Evolutionary conservation across 2,113 vertebrate species (phyloP).

Genomic region (Heterotilapia buettikoferi): DNA sequence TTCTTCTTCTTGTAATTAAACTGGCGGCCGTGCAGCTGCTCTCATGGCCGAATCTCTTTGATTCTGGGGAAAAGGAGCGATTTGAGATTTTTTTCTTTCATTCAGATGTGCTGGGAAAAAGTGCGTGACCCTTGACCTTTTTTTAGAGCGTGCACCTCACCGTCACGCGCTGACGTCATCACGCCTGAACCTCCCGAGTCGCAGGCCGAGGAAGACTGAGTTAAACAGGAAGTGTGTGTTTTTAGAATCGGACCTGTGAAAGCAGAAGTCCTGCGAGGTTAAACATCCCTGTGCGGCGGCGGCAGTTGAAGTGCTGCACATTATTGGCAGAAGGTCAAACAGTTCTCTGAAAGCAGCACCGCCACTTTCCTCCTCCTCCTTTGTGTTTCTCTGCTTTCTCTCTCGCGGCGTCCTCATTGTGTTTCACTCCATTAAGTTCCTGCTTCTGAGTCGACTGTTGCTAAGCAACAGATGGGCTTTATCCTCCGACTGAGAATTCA

Average conservation of each 20-base stretch:
- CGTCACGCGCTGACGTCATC: accelerated
- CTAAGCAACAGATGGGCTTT: constrained; percentile 40
- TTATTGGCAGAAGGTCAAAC: constrained; percentile 8
- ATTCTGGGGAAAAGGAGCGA: neutral
- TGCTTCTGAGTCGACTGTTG: constrained; percentile 28
- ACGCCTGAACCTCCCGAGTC: neutral
- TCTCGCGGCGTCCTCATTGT: neutral
- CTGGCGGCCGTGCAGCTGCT: neutral
- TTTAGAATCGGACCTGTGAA: neutral
- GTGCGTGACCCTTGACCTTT: neutral
- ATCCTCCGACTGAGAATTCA: neutral
- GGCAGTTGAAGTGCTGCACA: neutral
- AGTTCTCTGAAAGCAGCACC: neutral
- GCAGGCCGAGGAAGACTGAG: neutral
- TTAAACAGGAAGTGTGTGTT: neutral
- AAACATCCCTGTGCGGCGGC: neutral
- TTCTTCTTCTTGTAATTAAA: neutral
- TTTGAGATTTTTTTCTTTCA: neutral
- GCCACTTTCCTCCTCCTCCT: neutral
- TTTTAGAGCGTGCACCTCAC: neutral
- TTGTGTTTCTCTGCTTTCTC: neutral
- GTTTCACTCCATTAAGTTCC: constrained; percentile 2
- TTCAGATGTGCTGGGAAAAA: neutral
- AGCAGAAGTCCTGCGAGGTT: neutral
- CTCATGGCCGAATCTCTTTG: neutral